A percentile compares a stretch with the other conserved stretches of the same genome.
These are phyloP conservation scores for Metallyticus violacea DNA, from an alignment of 2,888 invertebrate genomes.

Conservation along the genomic window DNA sequence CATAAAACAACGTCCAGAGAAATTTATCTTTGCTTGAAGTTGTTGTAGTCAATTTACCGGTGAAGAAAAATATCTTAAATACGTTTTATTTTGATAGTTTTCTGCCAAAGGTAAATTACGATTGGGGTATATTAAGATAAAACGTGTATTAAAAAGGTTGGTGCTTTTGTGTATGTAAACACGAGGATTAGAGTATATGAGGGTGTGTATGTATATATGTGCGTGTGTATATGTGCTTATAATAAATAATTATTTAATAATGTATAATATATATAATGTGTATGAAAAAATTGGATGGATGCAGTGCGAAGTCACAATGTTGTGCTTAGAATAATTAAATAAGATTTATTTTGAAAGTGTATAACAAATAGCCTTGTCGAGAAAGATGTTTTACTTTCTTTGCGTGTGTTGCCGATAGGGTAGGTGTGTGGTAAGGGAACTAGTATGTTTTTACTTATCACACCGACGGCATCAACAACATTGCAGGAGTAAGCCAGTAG, in stretches of 20 bases:
- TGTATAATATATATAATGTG: neutral
- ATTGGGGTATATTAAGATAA: neutral
- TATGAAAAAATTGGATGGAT: constrained; percentile 14
- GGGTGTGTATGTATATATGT: neutral
- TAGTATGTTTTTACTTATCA: neutral
- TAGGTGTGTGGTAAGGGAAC: neutral
- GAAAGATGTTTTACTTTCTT: neutral
- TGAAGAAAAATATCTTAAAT: neutral
- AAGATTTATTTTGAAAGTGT: too few species aligned
- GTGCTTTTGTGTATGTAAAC: neutral
- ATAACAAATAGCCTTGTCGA: neutral
- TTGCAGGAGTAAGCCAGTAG: neutral
- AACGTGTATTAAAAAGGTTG: neutral
- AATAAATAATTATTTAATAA: neutral
- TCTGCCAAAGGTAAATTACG: neutral
- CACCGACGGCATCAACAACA: neutral
- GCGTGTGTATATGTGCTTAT: neutral
- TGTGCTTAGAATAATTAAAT: neutral
- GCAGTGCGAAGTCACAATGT: neutral
- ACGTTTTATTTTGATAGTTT: neutral
- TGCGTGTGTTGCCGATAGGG: neutral
- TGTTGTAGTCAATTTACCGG: neutral
- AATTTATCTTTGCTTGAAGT: neutral
- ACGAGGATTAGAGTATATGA: neutral
- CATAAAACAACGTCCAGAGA: neutral